Evolutionary conservation across 2,113 vertebrate species (phyloP), one percentile per base, ranked within the genome.

Genomic region (Platysternon megacephalum): DNA sequence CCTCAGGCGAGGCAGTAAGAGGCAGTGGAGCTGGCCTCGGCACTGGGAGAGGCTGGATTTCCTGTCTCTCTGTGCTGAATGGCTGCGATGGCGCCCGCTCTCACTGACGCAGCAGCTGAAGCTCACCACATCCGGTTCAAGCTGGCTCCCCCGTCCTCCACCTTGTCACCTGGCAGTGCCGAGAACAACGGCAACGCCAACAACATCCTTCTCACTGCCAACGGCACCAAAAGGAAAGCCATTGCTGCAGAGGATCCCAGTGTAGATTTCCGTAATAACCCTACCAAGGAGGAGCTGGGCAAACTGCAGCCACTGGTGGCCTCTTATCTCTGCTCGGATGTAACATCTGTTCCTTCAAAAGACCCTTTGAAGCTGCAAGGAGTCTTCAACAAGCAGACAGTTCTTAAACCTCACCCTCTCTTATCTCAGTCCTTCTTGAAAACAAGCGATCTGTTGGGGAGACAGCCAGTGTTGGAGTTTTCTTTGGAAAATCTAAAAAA

Each of bases 71-170:
- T 98, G 99, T 99, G 99, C 99, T 99, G 99, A 99, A 99, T 99
- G 99, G 99, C 99, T 99, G 99, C 99, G 98, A 99, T 99, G 99
- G 99, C 99, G 99, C 99, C 99, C 99, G 99, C 99, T 99, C 99
- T 99, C 98, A 99, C 99, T 98, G 99, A 99, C 98, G 99, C 99
- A 99, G 99, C 99, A 99, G 99, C 99, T 98, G 99, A 99, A 99
- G 99, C 99, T 99, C 99, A 99, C 98, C 99, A 99, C 98, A 99
- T 99, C 98, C 99, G 99, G 98, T 99, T 99, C 99, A 99, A 99
- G 99, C 99, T 99, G 99, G 99, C 99, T 98, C 99, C 99, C 97
- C 99, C 99, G 89, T 99, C 99, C 94, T 99, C 99, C 93, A 99
- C 99, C 98, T 98, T 99, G 97, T 99, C 99, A 51, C 99, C 99